A percentile compares a stretch with the other conserved stretches of the same genome.
phyloP scores from a whole-genome alignment of 2,113 vertebrate genomes.

The Muscicapa adusta region DNA sequence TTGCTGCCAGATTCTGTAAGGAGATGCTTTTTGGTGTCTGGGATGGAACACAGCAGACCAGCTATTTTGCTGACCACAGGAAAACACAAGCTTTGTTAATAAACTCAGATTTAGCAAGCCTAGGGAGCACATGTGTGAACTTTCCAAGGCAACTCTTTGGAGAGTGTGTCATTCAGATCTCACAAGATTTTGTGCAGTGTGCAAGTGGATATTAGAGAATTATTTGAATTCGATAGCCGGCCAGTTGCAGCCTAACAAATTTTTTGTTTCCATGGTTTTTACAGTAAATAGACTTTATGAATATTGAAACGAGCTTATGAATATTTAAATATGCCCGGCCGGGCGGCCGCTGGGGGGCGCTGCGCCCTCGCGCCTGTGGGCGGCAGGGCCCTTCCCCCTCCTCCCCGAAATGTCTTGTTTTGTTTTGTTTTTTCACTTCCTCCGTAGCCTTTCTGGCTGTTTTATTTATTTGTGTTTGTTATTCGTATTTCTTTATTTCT shows the following conservation, averaged over 20 bases:
- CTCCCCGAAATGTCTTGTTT: neutral
- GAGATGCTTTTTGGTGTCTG: neutral
- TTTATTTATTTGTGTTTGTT: neutral
- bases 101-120: neutral
- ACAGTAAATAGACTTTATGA: neutral
- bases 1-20: neutral
- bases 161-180: fast-evolving
- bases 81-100: neutral
- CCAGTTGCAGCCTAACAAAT: neutral
- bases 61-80: neutral
- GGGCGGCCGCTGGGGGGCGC: neutral
- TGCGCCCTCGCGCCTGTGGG: neutral
- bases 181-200: neutral
- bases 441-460: neutral
- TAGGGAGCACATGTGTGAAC: neutral
- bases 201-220: neutral
- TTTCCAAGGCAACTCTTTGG: neutral
- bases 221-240: neutral
- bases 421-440: neutral
- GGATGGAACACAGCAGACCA: neutral
- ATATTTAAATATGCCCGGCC: fast-evolving
- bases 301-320: neutral
- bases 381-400: too few relatives aligned
- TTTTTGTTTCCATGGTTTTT: neutral
- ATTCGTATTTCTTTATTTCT: neutral